Evolutionary conservation across 2,888 invertebrate genomes (phyloP).

Genomic region (Cataglyphis livida): DNA sequence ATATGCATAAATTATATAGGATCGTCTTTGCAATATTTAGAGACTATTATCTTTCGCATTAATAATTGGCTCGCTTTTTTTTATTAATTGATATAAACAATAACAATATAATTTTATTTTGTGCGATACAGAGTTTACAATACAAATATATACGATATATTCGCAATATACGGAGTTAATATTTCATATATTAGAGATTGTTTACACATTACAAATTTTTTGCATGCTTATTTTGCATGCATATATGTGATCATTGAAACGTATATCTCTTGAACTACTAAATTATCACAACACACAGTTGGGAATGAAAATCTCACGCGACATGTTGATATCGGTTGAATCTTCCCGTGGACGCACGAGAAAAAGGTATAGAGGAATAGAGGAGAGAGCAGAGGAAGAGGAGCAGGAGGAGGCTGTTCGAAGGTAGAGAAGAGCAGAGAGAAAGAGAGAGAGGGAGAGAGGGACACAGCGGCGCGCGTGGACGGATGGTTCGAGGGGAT

Average conservation of each 20-base stretch:
- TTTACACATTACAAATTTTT: not conserved
- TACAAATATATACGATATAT: not conserved
- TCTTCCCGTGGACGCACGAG: slow-evolving; percentile 35
- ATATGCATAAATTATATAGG: not conserved
- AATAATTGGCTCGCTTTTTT: not conserved
- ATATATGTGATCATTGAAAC: not conserved
- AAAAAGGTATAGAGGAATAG: slow-evolving; percentile 31
- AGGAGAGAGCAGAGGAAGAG: not conserved
- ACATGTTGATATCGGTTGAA: slow-evolving; percentile 28
- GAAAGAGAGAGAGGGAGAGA: slow-evolving; percentile 48
- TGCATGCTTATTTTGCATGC: not conserved
- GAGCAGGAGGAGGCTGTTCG: slow-evolving; percentile 4
- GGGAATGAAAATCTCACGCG: slow-evolving; percentile 27
- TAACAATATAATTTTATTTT: not conserved
- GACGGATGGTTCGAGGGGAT: slow-evolving; percentile 69
- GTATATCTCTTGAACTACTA: not conserved
- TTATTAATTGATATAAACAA: not conserved
- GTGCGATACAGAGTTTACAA: not conserved
- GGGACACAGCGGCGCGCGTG: slow-evolving; percentile 55
- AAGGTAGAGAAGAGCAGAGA: slow-evolving; percentile 25
- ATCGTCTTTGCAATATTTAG: slow-evolving; percentile 11
- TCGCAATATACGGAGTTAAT: not conserved
- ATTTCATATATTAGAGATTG: not conserved
- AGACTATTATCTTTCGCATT: not conserved
- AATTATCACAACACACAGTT: slow-evolving; percentile 23